A percentile compares a stretch with the other conserved stretches of the same genome.
Conservation (phyloP, 2,797 vertebrate species). For the Chaunax sp. region DNA sequence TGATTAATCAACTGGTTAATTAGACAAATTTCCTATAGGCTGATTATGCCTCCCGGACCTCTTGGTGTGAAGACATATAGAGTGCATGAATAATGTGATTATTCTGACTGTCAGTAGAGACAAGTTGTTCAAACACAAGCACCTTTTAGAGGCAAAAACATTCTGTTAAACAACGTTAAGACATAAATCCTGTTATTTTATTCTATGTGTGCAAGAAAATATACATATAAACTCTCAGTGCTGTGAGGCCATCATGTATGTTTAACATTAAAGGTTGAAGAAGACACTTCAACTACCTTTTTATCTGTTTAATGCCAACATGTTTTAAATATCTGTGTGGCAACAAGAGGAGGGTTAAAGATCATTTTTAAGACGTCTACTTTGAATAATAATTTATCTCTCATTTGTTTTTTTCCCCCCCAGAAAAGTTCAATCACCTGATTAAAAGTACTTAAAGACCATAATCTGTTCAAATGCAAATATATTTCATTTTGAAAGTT, state of each 20-base stretch:
- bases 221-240: too few species aligned
- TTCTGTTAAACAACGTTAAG: not conserved
- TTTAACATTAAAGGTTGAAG: too few species aligned
- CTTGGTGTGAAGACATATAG: slow-evolving; percentile 75
- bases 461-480: too few species aligned
- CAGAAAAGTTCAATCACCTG: too few species aligned
- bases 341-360: not conserved
- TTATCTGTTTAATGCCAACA: not conserved
- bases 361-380: not conserved
- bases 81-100: slow-evolving; percentile 72
- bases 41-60: slow-evolving; percentile 74
- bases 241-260: too few species aligned
- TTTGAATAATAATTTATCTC: too few species aligned
- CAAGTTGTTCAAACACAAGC: slow-evolving; percentile 41
- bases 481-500: too few species aligned
- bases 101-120: slow-evolving; percentile 57
- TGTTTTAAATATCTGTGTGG: too few species aligned
- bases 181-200: too few species aligned
- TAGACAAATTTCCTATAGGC: slow-evolving; percentile 80
- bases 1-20: slow-evolving; percentile 79
- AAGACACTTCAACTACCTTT: not conserved
- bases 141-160: not conserved
- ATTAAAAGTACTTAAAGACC: too few species aligned
- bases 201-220: too few species aligned
- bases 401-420: too few species aligned